Percentiles rank a stretch among this genome's conserved stretches.
These are phyloP conservation scores for Hippopotamyrus pictus DNA, from an alignment of 2,797 vertebrate genomes.

Conservation along the genomic window DNA sequence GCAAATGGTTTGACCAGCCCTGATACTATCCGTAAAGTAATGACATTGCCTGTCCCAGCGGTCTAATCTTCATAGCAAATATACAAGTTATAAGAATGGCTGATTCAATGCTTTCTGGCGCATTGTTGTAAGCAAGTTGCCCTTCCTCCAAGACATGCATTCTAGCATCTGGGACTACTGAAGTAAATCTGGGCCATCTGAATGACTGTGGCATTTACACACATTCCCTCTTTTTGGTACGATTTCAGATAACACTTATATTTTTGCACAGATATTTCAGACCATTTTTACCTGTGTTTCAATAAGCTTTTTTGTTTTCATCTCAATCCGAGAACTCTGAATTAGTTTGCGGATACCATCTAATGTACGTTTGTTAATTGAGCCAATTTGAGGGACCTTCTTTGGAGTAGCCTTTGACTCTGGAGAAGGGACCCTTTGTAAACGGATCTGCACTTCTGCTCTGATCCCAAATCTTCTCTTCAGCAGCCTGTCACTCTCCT, in stretches of 20 bases:
- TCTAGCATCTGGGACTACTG: background rate
- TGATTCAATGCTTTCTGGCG: background rate
- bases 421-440: conserved; percentile 40
- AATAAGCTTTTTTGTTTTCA: conserved; percentile 34
- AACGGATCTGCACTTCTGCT: conserved; percentile 44
- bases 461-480: conserved; percentile 53
- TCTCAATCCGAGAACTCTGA: conserved; percentile 27
- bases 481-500: conserved; percentile 40
- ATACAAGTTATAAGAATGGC: background rate
- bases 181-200: background rate
- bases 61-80: background rate
- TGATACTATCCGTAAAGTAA: background rate
- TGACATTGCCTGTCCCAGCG: background rate
- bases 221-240: background rate
- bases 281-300: conserved; percentile 35
- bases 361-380: conserved; percentile 35
- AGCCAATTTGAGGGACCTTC: conserved; percentile 12
- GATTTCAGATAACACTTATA: background rate
- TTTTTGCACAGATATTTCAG: background rate
- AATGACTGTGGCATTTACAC: background rate
- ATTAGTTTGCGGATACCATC: conserved; percentile 38
- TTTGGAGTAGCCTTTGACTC: background rate
- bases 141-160: background rate
- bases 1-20: background rate
- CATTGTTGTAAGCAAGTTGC: background rate